These are phyloP conservation scores for Lagopus muta DNA, from an alignment of 2,113 vertebrate species.

Conservation along the genomic window DNA sequence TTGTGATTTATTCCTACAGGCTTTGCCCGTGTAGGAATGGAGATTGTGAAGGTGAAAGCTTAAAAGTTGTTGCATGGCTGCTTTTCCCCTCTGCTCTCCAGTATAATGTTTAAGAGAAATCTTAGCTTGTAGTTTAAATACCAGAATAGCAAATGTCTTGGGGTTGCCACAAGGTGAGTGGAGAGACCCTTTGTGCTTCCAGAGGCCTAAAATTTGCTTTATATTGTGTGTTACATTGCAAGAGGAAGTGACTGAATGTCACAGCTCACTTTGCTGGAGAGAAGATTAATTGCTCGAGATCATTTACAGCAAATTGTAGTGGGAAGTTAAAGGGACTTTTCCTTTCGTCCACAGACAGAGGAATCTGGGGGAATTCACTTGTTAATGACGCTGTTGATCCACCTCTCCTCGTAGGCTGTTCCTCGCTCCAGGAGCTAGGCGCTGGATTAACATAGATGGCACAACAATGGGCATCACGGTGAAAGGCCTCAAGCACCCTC, in stretches of 20 bases:
- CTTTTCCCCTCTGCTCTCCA: background rate
- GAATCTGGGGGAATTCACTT: background rate
- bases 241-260: background rate
- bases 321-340: background rate
- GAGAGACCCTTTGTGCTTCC: background rate
- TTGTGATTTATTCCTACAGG: background rate
- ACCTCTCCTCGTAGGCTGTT: constrained; percentile 83
- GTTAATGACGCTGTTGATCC: background rate
- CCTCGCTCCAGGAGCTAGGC: constrained; percentile 92
- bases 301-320: background rate
- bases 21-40: background rate
- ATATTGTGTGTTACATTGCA: background rate
- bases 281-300: background rate
- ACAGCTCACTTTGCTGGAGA: background rate
- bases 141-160: background rate
- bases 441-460: constrained; percentile 99
- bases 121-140: background rate
- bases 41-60: background rate
- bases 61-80: background rate
- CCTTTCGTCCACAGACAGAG: background rate
- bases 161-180: background rate
- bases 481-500: constrained; percentile 91
- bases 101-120: background rate
- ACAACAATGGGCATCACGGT: constrained; percentile 98
- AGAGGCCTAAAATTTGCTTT: background rate